Evolutionary conservation across 1,140 invertebrate genomes (phyloP).

Genomic region (Bemisia tabaci): DNA sequence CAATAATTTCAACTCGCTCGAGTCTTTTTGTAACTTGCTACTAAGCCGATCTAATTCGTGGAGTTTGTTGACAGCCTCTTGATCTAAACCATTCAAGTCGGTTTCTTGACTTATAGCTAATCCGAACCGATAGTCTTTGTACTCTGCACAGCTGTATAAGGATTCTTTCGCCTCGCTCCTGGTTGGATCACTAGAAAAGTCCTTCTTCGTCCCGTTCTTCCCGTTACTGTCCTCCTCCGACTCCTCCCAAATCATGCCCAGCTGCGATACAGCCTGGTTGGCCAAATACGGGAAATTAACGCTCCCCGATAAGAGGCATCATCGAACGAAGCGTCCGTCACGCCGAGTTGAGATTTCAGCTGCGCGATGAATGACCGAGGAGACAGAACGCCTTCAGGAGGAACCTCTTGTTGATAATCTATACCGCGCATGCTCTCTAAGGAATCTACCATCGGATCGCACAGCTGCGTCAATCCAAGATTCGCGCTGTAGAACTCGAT

Average conservation of each 20-base stretch:
- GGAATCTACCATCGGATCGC: constrained; percentile 12
- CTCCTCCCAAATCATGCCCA: constrained; percentile 70
- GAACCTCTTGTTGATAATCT: neutral
- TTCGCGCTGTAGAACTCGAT: constrained; percentile 52
- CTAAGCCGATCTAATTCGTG: constrained; percentile 56
- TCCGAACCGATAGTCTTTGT: neutral
- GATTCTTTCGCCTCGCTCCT: constrained; percentile 26
- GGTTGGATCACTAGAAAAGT: constrained; percentile 9
- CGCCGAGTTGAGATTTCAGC: constrained; percentile 33
- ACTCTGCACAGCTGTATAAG: neutral
- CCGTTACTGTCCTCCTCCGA: constrained; percentile 36
- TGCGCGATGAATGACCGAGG: constrained; percentile 35
- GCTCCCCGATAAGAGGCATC: constrained; percentile 59
- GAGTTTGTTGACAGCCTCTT: constrained; percentile 58
- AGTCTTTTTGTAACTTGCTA: constrained; percentile 60
- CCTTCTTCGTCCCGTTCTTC: constrained; percentile 27
- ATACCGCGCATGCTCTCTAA: neutral
- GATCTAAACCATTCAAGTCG: constrained; percentile 42
- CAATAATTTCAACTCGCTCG: constrained; percentile 57
- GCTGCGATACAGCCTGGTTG: constrained; percentile 49
- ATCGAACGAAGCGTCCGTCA: constrained; percentile 29
- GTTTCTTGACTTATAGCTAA: constrained; percentile 17
- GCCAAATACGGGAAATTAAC: constrained; percentile 76
- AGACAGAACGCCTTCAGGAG: constrained; percentile 9
- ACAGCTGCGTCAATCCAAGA: constrained; percentile 17